Base-by-base conservation (phyloP, 2,888 invertebrate species). In the Yponomeuta malinellus region DNA sequence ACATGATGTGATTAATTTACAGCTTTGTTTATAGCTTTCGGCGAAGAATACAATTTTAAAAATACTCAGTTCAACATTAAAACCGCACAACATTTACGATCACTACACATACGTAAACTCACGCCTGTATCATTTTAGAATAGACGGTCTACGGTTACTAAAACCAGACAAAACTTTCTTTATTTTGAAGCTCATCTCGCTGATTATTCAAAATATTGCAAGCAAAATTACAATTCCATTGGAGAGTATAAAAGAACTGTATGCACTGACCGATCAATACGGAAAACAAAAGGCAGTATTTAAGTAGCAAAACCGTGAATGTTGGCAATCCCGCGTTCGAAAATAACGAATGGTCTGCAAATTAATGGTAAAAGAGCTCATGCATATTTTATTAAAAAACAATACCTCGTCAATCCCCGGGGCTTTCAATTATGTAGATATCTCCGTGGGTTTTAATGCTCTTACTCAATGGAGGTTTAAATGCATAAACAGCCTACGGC, bases 171-270 rank as follows among this genome's bases (percentile, higher is more conserved):
- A 33, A 4, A 33, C 33, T 33, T 33, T 33, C 5, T 5, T 33
- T 52, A 69, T 52, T 69, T 69, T 52, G 48, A 69, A 52, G 48
- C 52, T 29, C 29, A 52, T 10, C 9, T 52, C 10, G n/a, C 43
- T 8, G 43, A 5, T 3, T 43, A 43, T 43, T 43, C 43, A 43
- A 43, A 43, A 43, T 8, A 8, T 8, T 43, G 43, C 43, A 43
- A 43, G 5, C 43, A 43, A 43, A 8, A 43, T 43, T 43, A 8
- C 8, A 43, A 8, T 59, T 15, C 52, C 52, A 15, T 59, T 59
- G 12, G 3, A 15, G 15, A 59, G 4, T 15, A 43, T 2, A 59
- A 12, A 59, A 59, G 52, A 15, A 8, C 52, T 43, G 1, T 12
- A 1, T 15, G 12, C 15, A 59, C 52, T 15, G 2, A 15, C 52